Base-by-base conservation (phyloP, 2,797 vertebrate species). In the Anguilla megastoma region DNA sequence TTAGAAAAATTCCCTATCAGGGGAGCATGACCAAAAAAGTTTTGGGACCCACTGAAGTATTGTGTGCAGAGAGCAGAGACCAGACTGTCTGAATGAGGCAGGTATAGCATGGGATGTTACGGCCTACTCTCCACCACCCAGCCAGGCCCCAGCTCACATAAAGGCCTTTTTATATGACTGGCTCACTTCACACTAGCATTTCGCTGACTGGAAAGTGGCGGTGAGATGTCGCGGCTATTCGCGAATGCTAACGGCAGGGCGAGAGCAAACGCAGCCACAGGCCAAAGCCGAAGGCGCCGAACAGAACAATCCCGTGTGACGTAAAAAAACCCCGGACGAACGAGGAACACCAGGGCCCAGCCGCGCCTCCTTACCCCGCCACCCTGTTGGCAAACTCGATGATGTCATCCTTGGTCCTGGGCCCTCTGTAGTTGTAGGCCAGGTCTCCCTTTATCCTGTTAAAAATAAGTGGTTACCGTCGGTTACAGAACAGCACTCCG, bases 321-420 rank as follows among this genome's bases (percentile, higher is more conserved):
- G 16, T 45, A 24, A 21, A 48, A 18, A 80, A 9, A 45, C 8
- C 9, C 10, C 9, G 4, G 18, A 5, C 0, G 76, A 48, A 18
- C 1, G 41, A 1, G 5, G 16, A 80, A 45, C 41, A 33, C 60
- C 0, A 36, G n/a, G 30, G 18, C 33, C 79, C 58, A 56, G 36
- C 1, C 21, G 50, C 2, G 3, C 84, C 48, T 87, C 95, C 96
- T 97, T 94, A 99, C 98, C 98, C 98, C 88, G 96, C 95, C 0
- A 99, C 96, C 91, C 98, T 96, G 90, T 97, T 94, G 90, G 97
- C 96, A 93, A 99, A 99, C 52, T 98, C 98, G 93, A 99, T 93
- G 89, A 99, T 99, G 89, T 95, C 97, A 79, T 98, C 97, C 94
- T 96, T 98, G 86, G 96, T 98, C 92, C 97, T 96, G 9, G 96